Base-by-base conservation (phyloP, 2,797 vertebrate genomes). In the Sylvia borin region DNA sequence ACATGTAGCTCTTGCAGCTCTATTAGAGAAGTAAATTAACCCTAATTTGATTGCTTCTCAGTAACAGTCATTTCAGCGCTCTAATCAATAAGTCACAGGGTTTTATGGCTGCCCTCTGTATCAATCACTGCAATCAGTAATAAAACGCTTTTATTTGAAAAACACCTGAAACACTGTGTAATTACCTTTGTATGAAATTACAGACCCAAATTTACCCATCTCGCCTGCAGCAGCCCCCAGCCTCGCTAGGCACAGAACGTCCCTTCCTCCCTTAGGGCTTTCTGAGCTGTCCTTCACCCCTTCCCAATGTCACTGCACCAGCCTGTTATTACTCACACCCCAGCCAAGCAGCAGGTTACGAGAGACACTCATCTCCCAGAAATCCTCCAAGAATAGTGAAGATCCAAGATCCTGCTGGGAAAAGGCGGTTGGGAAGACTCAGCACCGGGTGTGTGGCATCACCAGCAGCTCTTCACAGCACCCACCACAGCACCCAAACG, bases 71-170 rank as follows among this genome's bases (percentile, higher is more conserved):
- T 73, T 95, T 76, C 78, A 21, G 78, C 4, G 7, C 81, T 88
- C 78, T 62, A 25, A 93, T 92, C 92, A 85, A 92, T 94, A 96
- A 93, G 78, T 90, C 91, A 91, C 73, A 34, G 53, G 75, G 51
- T 65, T 91, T 90, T 72, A 91, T 13, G 72, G 55, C 76, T 68
- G 82, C 86, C 73, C 87, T 91, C 3, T 3, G 61, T 92, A 89
- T 88, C 92, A 88, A 82, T 92, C 95, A 75, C 7, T 48, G 84
- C 65, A 54, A 68, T 78, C 74, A 36, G 74, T 36, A 85, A 89
- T 68, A 80, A 89, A 93, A 65, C 0, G 3, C 72, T 87, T 80
- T 80, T 58, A 50, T 88, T 72, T 91, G 57, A 66, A 92, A 73
- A 91, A 89, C 90, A 91, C 91, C 82, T 70, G 84, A 90, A 96